A percentile compares a stretch with the other conserved stretches of the same genome.
Conservation (phyloP, 2,113 vertebrate species). For the Aptenodytes forsteri region DNA sequence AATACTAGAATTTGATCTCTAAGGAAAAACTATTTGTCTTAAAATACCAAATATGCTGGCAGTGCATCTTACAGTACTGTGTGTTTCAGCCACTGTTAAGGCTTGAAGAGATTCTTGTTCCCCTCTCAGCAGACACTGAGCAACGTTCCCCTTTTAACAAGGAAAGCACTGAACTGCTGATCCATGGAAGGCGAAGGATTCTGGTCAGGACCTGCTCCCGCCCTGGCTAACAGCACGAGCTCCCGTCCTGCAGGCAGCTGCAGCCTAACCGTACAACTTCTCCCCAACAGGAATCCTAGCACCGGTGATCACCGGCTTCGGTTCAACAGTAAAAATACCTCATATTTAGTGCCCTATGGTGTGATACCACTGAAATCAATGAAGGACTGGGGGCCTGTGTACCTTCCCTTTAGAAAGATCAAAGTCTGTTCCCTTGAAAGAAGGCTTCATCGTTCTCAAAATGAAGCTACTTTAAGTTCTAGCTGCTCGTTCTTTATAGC, state of each 20-base stretch:
- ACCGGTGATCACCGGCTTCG: background rate
- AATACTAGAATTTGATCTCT: conserved; percentile 29
- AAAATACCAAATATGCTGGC: conserved; percentile 67
- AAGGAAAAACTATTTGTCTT: conserved; percentile 43
- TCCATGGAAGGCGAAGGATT: background rate
- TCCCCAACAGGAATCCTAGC: background rate
- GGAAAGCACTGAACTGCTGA: background rate
- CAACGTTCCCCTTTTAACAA: background rate
- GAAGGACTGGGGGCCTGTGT: background rate
- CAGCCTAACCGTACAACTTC: background rate
- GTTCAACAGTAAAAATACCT: background rate
- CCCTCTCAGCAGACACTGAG: conserved; percentile 14
- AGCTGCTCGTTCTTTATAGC: background rate
- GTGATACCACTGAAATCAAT: fast-evolving
- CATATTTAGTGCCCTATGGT: background rate
- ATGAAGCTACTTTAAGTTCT: background rate
- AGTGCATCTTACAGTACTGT: conserved; percentile 64
- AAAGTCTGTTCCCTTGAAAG: background rate
- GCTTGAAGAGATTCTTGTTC: conserved; percentile 43
- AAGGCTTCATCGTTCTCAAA: background rate
- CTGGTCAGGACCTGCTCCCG: background rate
- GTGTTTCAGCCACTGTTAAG: conserved; percentile 63
- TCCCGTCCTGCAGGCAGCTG: conserved; percentile 32
- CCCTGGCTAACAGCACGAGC: background rate
- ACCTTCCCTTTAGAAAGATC: background rate